phyloP scores from a whole-genome alignment of 2,113 vertebrate species.

The Struthidea cinerea region DNA sequence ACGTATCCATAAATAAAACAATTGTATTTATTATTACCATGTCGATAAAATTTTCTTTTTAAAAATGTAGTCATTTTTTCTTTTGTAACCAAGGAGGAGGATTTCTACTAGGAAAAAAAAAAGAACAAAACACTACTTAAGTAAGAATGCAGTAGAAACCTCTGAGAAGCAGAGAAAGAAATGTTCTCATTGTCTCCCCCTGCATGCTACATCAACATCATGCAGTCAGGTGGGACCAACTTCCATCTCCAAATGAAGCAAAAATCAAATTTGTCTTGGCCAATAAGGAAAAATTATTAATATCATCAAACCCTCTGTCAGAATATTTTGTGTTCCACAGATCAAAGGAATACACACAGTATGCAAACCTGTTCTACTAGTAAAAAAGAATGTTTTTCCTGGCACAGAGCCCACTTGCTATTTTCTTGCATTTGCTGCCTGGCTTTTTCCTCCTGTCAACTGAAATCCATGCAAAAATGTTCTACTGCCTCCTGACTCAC shows the following conservation, averaged over 20 bases:
- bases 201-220: not conserved
- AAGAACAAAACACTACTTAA: not conserved
- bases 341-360: slow-evolving; percentile 23
- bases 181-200: not conserved
- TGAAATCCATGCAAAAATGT: slow-evolving; percentile 1
- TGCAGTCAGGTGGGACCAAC: not conserved
- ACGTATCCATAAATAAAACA: not conserved
- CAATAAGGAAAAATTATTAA: slow-evolving; percentile 25
- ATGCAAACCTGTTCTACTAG: slow-evolving; percentile 53
- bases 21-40: not conserved
- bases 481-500: not conserved
- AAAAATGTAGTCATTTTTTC: not conserved
- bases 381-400: slow-evolving; percentile 27
- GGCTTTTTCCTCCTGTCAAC: slow-evolving; percentile 11
- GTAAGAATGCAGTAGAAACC: not conserved
- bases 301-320: slow-evolving; percentile 21
- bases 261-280: slow-evolving; percentile 32
- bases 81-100: not conserved
- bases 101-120: not conserved
- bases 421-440: not conserved
- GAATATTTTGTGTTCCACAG: slow-evolving; percentile 25
- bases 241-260: slow-evolving; percentile 12
- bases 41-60: not conserved
- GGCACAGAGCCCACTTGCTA: slow-evolving; percentile 27
- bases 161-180: not conserved